These are phyloP conservation scores for Aphidoletes aphidimyza DNA, from an alignment of 2,888 invertebrate species.

Conservation along the genomic window DNA sequence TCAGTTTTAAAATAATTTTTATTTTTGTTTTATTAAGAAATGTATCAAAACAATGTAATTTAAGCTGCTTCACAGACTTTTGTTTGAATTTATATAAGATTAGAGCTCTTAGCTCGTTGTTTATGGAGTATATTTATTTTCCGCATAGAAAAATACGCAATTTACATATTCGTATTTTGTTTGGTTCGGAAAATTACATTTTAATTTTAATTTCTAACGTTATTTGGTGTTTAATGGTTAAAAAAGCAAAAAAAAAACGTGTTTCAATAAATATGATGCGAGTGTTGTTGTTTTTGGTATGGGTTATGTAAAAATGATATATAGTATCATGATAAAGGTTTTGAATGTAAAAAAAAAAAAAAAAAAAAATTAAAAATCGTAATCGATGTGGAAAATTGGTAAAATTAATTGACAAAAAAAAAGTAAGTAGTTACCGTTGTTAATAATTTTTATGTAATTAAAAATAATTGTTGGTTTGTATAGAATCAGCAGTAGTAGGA, in stretches of 20 bases:
- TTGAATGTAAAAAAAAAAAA: not conserved
- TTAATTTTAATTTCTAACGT: not conserved
- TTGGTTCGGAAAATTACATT: too few relatives aligned
- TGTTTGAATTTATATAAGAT: not conserved
- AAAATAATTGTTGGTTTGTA: not conserved
- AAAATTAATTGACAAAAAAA: too few relatives aligned
- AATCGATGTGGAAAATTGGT: too few relatives aligned
- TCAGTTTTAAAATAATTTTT: not conserved
- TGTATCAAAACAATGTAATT: not conserved
- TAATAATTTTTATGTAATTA: not conserved
- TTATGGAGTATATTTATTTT: not conserved
- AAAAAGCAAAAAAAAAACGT: not conserved
- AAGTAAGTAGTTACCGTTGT: not conserved
- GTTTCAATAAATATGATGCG: not conserved
- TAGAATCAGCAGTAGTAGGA: not conserved
- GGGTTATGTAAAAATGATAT: not conserved
- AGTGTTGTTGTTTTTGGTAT: not conserved
- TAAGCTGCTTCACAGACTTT: not conserved
- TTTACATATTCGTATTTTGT: too few relatives aligned
- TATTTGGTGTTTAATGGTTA: not conserved
- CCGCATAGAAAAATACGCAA: too few relatives aligned
- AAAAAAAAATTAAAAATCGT: not conserved
- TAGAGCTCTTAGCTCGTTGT: not conserved
- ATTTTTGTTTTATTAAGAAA: constrained; percentile 5
- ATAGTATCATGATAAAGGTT: not conserved